Evolutionary conservation across 2,888 invertebrate genomes (phyloP).

Genomic region (Epinotia ramella): DNA sequence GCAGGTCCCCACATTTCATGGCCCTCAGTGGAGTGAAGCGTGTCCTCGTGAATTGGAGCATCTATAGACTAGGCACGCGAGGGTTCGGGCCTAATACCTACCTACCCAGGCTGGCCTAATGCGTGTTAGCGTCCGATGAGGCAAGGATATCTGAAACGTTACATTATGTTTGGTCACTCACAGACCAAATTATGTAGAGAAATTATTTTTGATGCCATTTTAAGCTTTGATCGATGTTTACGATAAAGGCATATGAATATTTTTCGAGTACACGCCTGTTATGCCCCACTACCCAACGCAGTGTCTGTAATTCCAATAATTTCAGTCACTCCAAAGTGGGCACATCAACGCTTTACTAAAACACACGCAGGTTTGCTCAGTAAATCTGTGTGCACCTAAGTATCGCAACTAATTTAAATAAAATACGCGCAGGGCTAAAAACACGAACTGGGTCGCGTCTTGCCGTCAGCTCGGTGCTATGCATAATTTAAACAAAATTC

Average conservation of each 20-base stretch:
- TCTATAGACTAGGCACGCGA: too few species aligned
- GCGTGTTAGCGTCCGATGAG: too few species aligned
- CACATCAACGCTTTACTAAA: constrained; percentile 53
- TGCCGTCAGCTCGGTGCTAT: constrained; percentile 16
- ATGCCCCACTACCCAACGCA: constrained; percentile 69
- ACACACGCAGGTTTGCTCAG: constrained; percentile 36
- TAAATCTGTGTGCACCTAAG: constrained; percentile 34
- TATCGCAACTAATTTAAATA: constrained; percentile 50
- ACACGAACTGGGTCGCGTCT: constrained; percentile 24
- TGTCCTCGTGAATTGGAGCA: too few species aligned
- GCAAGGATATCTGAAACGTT: too few species aligned
- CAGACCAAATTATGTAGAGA: too few species aligned
- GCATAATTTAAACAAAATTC: constrained; percentile 35
- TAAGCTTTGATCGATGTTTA: not conserved
- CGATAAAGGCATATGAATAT: not conserved
- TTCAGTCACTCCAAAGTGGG: constrained; percentile 55
- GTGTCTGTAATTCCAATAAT: constrained; percentile 60
- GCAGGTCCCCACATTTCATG: too few species aligned
- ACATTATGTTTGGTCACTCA: too few species aligned
- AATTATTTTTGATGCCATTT: not conserved
- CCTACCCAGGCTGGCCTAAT: too few species aligned
- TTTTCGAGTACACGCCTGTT: not conserved
- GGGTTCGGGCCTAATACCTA: too few species aligned
- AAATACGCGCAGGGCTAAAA: constrained; percentile 3
- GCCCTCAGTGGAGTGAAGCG: too few species aligned